A percentile compares a stretch with the other conserved stretches of the same genome.
Conservation (phyloP, 2,797 vertebrate genomes). For the Sparidentex hasta region DNA sequence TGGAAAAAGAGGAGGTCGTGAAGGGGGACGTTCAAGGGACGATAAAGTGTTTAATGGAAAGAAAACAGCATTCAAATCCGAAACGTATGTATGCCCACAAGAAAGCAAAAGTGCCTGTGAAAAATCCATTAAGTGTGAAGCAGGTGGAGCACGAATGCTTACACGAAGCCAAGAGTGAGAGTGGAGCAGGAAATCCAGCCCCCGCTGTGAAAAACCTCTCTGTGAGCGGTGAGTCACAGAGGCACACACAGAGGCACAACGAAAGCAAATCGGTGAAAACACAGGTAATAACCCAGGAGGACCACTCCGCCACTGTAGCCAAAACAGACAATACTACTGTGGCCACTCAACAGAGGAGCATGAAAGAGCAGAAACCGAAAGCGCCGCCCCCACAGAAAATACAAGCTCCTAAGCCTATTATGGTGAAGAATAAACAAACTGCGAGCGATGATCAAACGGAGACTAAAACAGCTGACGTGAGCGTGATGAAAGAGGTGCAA, state of each 20-base stretch:
- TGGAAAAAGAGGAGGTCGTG: conserved; percentile 85
- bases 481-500: conserved; percentile 60
- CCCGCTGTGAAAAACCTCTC: conserved; percentile 83
- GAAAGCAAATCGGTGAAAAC: conserved; percentile 82
- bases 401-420: conserved; percentile 69
- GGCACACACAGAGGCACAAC: conserved; percentile 72
- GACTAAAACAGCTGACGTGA: conserved; percentile 56
- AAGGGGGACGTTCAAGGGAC: conserved; percentile 86
- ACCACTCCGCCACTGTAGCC: conserved; percentile 70
- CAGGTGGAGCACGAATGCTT: conserved; percentile 73
- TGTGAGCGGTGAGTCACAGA: conserved; percentile 77
- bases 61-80: conserved; percentile 84
- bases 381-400: conserved; percentile 63
- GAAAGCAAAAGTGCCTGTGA: conserved; percentile 79
- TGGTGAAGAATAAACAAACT: conserved; percentile 76
- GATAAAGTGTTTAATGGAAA: conserved; percentile 87
- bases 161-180: conserved; percentile 72
- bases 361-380: conserved; percentile 78
- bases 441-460: conserved; percentile 73
- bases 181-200: conserved; percentile 66
- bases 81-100: conserved; percentile 81
- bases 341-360: conserved; percentile 71
- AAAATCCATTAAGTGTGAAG: conserved; percentile 79
- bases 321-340: conserved; percentile 73
- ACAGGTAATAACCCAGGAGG: conserved; percentile 81